Percentiles rank a stretch among this genome's conserved stretches.
Evolutionary conservation across 2,113 vertebrate species (phyloP).

Genomic region (Pachycephala philippinensis): DNA sequence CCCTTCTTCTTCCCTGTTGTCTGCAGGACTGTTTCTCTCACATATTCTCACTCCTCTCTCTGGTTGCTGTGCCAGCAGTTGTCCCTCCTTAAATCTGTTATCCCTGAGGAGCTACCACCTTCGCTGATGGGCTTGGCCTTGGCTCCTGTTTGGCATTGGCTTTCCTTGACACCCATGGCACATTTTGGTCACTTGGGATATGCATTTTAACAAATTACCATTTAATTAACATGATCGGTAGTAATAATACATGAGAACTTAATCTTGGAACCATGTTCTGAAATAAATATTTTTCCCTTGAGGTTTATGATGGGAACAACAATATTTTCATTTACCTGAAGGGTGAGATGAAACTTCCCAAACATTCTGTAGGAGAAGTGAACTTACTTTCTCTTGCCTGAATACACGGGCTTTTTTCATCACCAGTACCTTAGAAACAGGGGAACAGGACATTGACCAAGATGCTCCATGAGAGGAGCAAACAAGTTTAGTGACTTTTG

Average conservation of each 20-base stretch:
- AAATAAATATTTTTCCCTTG: background rate
- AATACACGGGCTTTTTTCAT: background rate
- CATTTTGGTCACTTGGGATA: background rate
- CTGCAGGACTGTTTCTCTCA: background rate
- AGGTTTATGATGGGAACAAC: background rate
- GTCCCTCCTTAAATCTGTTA: background rate
- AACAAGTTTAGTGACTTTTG: background rate
- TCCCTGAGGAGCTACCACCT: background rate
- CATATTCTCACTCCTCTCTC: background rate
- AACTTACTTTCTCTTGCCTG: background rate
- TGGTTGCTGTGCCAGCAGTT: background rate
- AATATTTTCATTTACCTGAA: background rate
- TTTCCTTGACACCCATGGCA: background rate
- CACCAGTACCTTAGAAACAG: background rate
- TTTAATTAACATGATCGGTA: background rate
- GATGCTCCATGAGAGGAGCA: background rate
- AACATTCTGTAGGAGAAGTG: background rate
- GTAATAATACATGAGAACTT: background rate
- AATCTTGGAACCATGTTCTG: accelerated
- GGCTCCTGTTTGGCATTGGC: background rate
- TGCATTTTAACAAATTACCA: background rate
- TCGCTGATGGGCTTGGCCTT: accelerated
- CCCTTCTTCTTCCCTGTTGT: background rate
- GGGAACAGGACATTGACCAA: background rate
- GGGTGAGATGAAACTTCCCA: background rate